Base-by-base conservation (phyloP, 2,797 vertebrate genomes). In the Macropus fuliginosus region DNA sequence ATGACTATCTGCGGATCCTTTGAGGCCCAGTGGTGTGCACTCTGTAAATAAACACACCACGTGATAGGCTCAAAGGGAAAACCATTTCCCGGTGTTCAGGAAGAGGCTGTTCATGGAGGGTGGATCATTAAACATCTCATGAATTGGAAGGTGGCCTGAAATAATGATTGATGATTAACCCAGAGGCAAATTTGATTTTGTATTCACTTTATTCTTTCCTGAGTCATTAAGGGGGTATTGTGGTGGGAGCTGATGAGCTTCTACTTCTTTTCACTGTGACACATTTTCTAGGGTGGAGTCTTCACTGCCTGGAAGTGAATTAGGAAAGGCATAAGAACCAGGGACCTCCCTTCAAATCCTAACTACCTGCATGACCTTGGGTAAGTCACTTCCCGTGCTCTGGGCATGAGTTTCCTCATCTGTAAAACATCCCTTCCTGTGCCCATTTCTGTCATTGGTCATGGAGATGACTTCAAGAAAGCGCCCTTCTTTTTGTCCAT, bases 131-230 rank as follows among this genome's bases (percentile, higher is more conserved):
- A 91, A 94, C 94, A 90, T 59, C 93, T 89, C 55, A 34, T 74
- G n/a, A 74, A 91, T 90, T 93, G 27, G 52, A 94, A 92, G 56
- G 57, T 92, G 74, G 90, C 34, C 96, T 97, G n/a, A 66, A 56
- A 91, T 93, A 66, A 62, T 94, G 56, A 92, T 55, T 94, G 81
- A 93, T 94, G 92, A 94, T 54, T 95, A 56, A 40, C 57, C 90
- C 56, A 89, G n/a, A 57, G 21, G 34, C 54, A 94, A 91, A 92
- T 93, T 91, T 92, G 54, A 91, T 94, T 92, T 95, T 92, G 62
- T 66, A 59, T 55, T 14, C 50, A 29, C 52, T 57, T 92, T 92
- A 24, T 59, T 95, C 50, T 56, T 89, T 95, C 57, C 31, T 21
- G 40, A 21, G 87, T 92, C 21, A 91, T 92, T 94, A 90, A 16